These are phyloP conservation scores for Drosophila pruinosa DNA, from an alignment of 1,140 invertebrate genomes.

Conservation along the genomic window DNA sequence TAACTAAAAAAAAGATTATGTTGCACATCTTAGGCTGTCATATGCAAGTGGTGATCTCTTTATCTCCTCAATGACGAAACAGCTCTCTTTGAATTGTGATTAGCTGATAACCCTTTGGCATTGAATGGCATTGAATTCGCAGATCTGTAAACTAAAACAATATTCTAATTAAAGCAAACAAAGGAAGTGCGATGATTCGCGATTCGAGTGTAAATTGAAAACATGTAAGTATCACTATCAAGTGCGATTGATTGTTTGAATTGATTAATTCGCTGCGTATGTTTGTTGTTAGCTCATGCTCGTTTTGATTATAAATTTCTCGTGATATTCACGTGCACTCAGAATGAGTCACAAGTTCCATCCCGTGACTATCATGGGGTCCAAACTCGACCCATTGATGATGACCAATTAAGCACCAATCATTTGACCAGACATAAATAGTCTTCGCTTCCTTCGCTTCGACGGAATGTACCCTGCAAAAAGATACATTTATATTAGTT, in stretches of 20 bases:
- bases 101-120: neutral
- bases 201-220: neutral
- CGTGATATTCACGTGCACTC: conserved; percentile 3
- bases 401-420: neutral
- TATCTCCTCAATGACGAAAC: too few relatives aligned
- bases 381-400: neutral
- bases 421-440: neutral
- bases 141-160: neutral
- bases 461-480: too few relatives aligned
- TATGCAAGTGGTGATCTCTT: too few relatives aligned
- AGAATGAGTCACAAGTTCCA: neutral
- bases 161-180: neutral
- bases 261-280: neutral
- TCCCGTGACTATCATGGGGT: neutral
- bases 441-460: too few relatives aligned
- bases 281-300: neutral
- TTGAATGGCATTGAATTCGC: neutral
- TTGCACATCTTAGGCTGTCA: too few relatives aligned
- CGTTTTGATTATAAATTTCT: conserved; percentile 4
- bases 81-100: too few relatives aligned
- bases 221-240: neutral
- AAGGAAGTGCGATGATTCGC: neutral
- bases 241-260: neutral
- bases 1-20: too few relatives aligned
- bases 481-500: neutral